A percentile compares a stretch with the other conserved stretches of the same genome.
These are phyloP conservation scores for Hydropsyche betteni DNA, from an alignment of 2,888 invertebrate species.

Conservation along the genomic window DNA sequence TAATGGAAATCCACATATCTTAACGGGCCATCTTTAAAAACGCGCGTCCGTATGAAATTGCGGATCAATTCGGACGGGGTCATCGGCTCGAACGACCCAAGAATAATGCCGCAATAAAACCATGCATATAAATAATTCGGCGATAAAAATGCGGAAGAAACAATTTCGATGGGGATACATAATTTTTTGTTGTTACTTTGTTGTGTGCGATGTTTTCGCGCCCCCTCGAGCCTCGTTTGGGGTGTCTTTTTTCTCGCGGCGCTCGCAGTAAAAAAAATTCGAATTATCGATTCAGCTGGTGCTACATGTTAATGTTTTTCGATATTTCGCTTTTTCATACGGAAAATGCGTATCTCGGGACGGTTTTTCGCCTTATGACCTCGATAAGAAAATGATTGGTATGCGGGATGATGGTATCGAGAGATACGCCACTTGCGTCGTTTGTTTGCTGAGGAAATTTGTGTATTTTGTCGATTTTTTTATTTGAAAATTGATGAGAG, in stretches of 20 bases:
- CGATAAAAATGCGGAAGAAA: constrained; percentile 16
- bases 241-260: not conserved
- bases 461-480: too few relatives aligned
- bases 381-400: too few relatives aligned
- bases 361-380: too few relatives aligned
- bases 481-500: too few relatives aligned
- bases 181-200: constrained; percentile 1
- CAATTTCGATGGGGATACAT: constrained; percentile 6
- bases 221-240: not conserved
- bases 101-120: constrained; percentile 14
- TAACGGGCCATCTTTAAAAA: constrained; percentile 7
- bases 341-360: constrained; percentile 2
- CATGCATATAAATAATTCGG: not conserved
- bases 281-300: constrained; percentile 13
- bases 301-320: constrained; percentile 2
- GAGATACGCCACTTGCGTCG: too few relatives aligned
- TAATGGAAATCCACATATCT: constrained; percentile 9
- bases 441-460: too few relatives aligned
- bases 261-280: not conserved
- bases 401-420: too few relatives aligned
- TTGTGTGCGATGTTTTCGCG: not conserved
- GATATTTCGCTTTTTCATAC: not conserved
- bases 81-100: constrained; percentile 4
- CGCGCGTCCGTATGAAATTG: not conserved
- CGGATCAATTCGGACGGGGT: constrained; percentile 20